These are phyloP conservation scores for Electrona antarctica DNA, from an alignment of 2,113 vertebrate species.

Conservation along the genomic window DNA sequence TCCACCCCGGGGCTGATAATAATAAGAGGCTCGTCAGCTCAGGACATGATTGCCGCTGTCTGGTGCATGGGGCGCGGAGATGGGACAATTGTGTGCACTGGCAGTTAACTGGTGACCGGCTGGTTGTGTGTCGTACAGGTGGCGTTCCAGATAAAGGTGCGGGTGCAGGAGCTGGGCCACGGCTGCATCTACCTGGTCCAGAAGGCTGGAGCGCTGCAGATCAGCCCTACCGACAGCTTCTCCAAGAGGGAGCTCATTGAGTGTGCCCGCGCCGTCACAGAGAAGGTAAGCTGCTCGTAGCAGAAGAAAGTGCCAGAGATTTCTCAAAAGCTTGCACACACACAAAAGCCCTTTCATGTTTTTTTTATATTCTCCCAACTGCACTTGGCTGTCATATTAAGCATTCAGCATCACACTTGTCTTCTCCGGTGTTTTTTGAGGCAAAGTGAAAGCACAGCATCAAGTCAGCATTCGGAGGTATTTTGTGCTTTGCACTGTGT, in stretches of 20 bases:
- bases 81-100: slow-evolving; percentile 9
- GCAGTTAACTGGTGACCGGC: slow-evolving; percentile 2
- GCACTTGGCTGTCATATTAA: slow-evolving; percentile 6
- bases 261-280: slow-evolving; percentile 91
- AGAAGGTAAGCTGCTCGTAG: slow-evolving; percentile 85
- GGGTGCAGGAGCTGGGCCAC: slow-evolving; percentile 95
- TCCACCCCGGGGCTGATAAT: slow-evolving; percentile 27
- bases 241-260: slow-evolving; percentile 97
- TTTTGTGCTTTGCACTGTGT: slow-evolving; percentile 3
- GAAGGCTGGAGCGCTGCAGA: slow-evolving; percentile 96
- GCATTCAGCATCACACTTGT: slow-evolving; percentile 1
- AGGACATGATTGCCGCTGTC: slow-evolving; percentile 38
- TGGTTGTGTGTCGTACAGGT: slow-evolving; percentile 79
- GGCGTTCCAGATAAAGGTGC: slow-evolving; percentile 92
- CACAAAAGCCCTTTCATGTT: not conserved
- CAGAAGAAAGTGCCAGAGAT: too few relatives aligned
- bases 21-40: slow-evolving; percentile 44
- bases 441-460: slow-evolving; percentile 8
- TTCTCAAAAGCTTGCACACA: not conserved
- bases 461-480: slow-evolving; percentile 21
- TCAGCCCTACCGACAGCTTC: slow-evolving; percentile 95
- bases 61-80: slow-evolving; percentile 16
- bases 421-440: slow-evolving; percentile 18
- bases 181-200: slow-evolving; percentile 97
- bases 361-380: slow-evolving; percentile 2